A percentile compares a stretch with the other conserved stretches of the same genome.
phyloP scores from a whole-genome alignment of 2,888 invertebrate species.

The Tinea pellionella region DNA sequence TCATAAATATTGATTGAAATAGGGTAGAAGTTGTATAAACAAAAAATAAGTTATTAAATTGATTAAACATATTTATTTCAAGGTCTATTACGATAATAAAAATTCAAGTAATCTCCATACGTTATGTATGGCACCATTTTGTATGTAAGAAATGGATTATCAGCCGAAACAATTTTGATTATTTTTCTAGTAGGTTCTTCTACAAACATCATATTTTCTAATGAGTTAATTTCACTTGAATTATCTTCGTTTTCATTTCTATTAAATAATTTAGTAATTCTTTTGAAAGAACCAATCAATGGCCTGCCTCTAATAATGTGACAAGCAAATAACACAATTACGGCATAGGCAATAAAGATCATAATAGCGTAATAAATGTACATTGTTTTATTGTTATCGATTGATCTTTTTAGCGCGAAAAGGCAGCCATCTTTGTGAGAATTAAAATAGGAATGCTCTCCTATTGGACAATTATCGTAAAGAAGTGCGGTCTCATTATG shows the following conservation, averaged over 20 bases:
- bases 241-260: background rate
- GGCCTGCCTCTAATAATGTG: slow-evolving; percentile 46
- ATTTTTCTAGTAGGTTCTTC: slow-evolving; percentile 48
- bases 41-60: too few relatives aligned
- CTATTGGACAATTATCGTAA: slow-evolving; percentile 34
- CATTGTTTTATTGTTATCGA: slow-evolving; percentile 32
- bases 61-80: background rate
- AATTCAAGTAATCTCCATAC: background rate
- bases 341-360: slow-evolving; percentile 26
- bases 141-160: slow-evolving; percentile 44
- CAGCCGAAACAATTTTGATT: slow-evolving; percentile 44
- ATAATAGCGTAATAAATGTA: slow-evolving; percentile 38
- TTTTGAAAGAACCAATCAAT: slow-evolving; percentile 26
- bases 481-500: slow-evolving; percentile 31
- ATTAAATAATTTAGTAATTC: background rate
- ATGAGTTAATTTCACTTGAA: slow-evolving; percentile 20
- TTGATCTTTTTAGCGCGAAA: slow-evolving; percentile 30
- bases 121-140: slow-evolving; percentile 19
- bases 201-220: slow-evolving; percentile 33
- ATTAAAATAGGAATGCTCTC: slow-evolving; percentile 22
- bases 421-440: slow-evolving; percentile 43
- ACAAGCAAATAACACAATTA: slow-evolving; percentile 41
- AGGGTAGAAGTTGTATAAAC: too few relatives aligned
- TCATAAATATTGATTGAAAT: too few relatives aligned
- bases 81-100: background rate